Percentiles rank a stretch among this genome's conserved stretches.
Evolutionary conservation across 2,797 vertebrate genomes (phyloP).

Genomic region (Rachycentron canadum): DNA sequence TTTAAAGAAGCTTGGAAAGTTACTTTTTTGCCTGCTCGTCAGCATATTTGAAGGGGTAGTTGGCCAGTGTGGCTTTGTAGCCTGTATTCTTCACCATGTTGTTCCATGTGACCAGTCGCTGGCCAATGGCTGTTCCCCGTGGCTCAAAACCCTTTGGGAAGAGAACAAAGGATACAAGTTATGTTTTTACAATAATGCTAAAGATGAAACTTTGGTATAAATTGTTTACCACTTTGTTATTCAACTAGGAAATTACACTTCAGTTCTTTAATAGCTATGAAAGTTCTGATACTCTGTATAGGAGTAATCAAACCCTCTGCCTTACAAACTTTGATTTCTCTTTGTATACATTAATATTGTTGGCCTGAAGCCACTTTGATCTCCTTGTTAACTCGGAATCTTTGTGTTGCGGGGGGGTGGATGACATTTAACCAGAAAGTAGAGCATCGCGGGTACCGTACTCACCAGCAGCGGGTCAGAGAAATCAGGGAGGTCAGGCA

Average conservation of each 20-base stretch:
- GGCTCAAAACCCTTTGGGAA: slow-evolving; percentile 94
- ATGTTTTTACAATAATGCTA: not conserved
- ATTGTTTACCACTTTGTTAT: not conserved
- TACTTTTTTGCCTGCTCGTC: slow-evolving; percentile 98
- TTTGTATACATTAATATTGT: not conserved
- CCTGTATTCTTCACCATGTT: slow-evolving; percentile 99
- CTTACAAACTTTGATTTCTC: not conserved
- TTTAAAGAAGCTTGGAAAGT: not conserved
- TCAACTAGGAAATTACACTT: not conserved
- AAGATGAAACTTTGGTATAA: not conserved
- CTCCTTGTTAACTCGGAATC: not conserved
- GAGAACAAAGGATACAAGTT: not conserved
- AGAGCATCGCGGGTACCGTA: not conserved
- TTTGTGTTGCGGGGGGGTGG: not conserved
- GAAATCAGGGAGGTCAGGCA: slow-evolving; percentile 97
- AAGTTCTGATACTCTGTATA: not conserved
- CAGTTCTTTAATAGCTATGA: not conserved
- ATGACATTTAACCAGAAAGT: not conserved
- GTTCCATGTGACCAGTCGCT: slow-evolving; percentile 97
- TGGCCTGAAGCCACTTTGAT: not conserved
- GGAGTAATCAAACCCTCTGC: not conserved
- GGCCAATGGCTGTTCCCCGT: slow-evolving; percentile 96
- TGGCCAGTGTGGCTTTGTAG: slow-evolving; percentile 97
- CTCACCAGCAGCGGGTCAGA: slow-evolving; percentile 97
- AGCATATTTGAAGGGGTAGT: slow-evolving; percentile 98